Evolutionary conservation across 1,140 invertebrate genomes (phyloP).

Genomic region (Oreohelix idahoensis): DNA sequence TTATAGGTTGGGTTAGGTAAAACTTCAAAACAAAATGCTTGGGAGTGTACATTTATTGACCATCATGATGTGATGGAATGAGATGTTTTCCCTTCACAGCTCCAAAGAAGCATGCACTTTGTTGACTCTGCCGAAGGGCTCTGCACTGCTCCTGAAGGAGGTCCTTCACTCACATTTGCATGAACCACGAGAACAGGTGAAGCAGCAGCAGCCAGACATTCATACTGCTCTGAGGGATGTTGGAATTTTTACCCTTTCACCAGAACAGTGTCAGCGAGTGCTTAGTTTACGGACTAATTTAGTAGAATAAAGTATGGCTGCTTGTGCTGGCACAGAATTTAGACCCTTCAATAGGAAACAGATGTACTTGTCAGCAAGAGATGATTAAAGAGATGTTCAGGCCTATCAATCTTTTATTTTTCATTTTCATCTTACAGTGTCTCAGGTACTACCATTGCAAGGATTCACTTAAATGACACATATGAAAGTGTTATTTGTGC

Average conservation of each 20-base stretch:
- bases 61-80: no score
- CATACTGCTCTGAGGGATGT: conserved; percentile 79
- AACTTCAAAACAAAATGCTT: no score
- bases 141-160: conserved; percentile 83
- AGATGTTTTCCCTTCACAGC: conserved; percentile 74
- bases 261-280: conserved; percentile 73
- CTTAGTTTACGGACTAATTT: conserved; percentile 57
- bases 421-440: no score
- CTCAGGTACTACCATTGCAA: no score
- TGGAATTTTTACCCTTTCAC: conserved; percentile 78
- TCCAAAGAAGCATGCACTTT: conserved; percentile 85
- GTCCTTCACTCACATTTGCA: conserved; percentile 74
- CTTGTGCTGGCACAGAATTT: background rate
- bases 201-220: conserved; percentile 66
- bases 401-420: no score
- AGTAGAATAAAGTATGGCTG: background rate
- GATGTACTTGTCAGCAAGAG: no score
- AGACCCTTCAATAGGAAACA: no score
- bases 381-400: no score
- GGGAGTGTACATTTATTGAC: no score
- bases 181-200: conserved; percentile 58
- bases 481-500: no score
- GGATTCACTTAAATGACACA: no score
- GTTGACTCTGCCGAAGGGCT: conserved; percentile 83
- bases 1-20: no score